These are phyloP conservation scores for Ctenicera cuprea DNA, from an alignment of 2,888 invertebrate genomes.

Conservation along the genomic window DNA sequence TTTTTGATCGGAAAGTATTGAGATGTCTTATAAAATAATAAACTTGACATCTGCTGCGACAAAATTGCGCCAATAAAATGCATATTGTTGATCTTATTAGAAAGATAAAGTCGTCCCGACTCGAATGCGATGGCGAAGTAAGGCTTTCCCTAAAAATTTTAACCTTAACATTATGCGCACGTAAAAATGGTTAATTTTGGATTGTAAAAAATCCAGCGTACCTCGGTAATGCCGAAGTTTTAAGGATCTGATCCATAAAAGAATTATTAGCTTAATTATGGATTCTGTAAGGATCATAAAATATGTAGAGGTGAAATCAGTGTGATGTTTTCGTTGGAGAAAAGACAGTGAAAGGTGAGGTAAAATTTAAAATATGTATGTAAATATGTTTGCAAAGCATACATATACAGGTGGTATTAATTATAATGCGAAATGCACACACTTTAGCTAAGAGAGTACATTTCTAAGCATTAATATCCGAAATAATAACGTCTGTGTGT, in stretches of 20 bases:
- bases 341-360: neutral
- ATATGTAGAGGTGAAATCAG: constrained; percentile 47
- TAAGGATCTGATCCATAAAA: constrained; percentile 49
- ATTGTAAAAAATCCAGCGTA: constrained; percentile 46
- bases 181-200: constrained; percentile 47
- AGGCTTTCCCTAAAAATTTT: constrained; percentile 27
- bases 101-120: constrained; percentile 29
- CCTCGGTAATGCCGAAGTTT: constrained; percentile 46
- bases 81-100: constrained; percentile 54
- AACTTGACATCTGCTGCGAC: constrained; percentile 57
- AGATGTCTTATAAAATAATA: constrained; percentile 57
- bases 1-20: constrained; percentile 52
- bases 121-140: neutral
- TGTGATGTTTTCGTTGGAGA: constrained; percentile 25
- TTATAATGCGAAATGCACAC: constrained; percentile 42
- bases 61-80: constrained; percentile 57
- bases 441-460: constrained; percentile 26
- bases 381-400: constrained; percentile 37
- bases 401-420: constrained; percentile 15
- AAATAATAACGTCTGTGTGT: constrained; percentile 46
- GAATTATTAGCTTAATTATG: constrained; percentile 51
- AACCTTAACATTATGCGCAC: constrained; percentile 35
- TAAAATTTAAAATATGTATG: constrained; percentile 47
- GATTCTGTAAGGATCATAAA: constrained; percentile 46
- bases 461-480: constrained; percentile 45